These are phyloP conservation scores for Murina feae DNA, from an alignment of 2,113 vertebrate genomes.

Conservation along the genomic window DNA sequence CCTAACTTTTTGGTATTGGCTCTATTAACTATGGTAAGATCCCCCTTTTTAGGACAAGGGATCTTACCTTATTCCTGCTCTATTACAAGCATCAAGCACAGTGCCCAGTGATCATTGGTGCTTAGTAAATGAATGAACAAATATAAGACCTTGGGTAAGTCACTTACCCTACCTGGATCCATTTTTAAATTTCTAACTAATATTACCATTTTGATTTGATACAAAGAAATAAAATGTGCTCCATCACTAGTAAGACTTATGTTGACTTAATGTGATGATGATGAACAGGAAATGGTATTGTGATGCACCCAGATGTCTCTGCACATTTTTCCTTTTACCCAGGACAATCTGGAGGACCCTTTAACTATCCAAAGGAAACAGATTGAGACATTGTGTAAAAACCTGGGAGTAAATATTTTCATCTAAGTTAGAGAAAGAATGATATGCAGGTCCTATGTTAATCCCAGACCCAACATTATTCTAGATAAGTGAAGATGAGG, in stretches of 20 bases:
- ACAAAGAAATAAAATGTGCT: not conserved
- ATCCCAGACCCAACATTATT: not conserved
- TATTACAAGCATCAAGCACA: not conserved
- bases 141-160: not conserved
- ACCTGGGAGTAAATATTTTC: not conserved
- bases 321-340: not conserved
- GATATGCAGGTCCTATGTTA: not conserved
- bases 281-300: not conserved
- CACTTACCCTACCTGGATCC: not conserved
- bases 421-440: constrained; percentile 2
- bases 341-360: not conserved
- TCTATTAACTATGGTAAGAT: no score
- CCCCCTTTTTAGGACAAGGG: not conserved
- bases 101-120: not conserved
- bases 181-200: not conserved
- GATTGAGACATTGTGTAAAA: not conserved
- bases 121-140: not conserved
- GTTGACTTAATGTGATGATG: not conserved
- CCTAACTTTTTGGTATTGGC: not conserved
- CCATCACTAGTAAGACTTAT: not conserved
- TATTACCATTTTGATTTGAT: not conserved
- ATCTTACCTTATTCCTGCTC: not conserved
- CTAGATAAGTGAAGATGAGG: not conserved
- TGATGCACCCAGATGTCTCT: not conserved
- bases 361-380: not conserved